Evolutionary conservation across 2,113 vertebrate genomes (phyloP).

Genomic region (Salminus brasiliensis): DNA sequence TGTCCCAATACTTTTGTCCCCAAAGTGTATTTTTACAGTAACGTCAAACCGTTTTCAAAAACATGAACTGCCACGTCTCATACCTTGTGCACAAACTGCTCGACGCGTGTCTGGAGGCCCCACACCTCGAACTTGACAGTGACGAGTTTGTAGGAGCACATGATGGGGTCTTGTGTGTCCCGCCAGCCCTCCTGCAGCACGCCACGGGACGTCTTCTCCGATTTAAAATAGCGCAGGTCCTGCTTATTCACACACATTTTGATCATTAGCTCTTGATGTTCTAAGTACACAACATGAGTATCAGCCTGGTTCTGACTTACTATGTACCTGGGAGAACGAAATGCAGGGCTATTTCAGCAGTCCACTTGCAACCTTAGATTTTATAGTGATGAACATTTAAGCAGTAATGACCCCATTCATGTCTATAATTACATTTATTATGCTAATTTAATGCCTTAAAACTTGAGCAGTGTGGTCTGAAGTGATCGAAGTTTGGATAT

Average conservation of each 20-base stretch:
- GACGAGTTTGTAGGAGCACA: slow-evolving; percentile 99
- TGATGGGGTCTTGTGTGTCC: slow-evolving; percentile 89
- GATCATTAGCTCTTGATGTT: not conserved
- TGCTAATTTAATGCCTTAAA: no score
- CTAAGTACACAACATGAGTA: not conserved
- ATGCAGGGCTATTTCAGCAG: not conserved
- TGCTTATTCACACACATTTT: slow-evolving; percentile 54
- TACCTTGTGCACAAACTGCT: slow-evolving; percentile 99
- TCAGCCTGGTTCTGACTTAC: not conserved
- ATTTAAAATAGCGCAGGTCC: slow-evolving; percentile 93
- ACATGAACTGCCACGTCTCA: not conserved
- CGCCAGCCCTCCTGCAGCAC: slow-evolving; percentile 93
- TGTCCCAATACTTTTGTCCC: no score
- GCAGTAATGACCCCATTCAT: no score
- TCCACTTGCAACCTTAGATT: no score
- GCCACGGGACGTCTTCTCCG: slow-evolving; percentile 92
- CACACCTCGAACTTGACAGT: slow-evolving; percentile 98
- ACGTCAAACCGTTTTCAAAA: not conserved
- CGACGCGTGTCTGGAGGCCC: slow-evolving; percentile 97
- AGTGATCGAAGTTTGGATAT: no score
- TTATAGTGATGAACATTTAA: no score
- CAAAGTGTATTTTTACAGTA: no score
- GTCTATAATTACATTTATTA: no score
- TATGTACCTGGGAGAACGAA: not conserved
- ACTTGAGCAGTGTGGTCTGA: no score